Evolutionary conservation across 2,888 invertebrate species (phyloP), one percentile per base, ranked within the genome.

Genomic region (Andrena minutula): DNA sequence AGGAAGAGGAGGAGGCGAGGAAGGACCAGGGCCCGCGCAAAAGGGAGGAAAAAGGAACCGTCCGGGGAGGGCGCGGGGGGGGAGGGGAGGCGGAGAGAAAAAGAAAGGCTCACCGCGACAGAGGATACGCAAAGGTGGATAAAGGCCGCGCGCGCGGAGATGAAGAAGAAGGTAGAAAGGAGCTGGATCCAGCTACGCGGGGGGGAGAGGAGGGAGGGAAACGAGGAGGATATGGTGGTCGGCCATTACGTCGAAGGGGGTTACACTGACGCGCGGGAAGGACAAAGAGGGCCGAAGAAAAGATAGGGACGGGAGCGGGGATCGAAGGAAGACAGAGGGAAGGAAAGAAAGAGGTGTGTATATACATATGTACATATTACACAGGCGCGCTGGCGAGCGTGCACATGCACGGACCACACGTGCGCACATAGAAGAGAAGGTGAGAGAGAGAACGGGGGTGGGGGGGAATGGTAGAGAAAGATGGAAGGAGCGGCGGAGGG

Each of bases 401-500:
- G 35, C 41, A 35, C 12, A 35, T 30, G 41, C n/a, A 53, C 61
- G 8, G 53, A 28, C 51, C 23, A 20, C 30, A 41, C 64, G 32
- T 3, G 30, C 30, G 28, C 23, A 26, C 23, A 53, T 69, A 75
- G 79, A 68, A 71, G 81, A 79, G 63, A 64, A 56, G 35, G 41
- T 69, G 58, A 28, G 23, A 49, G 2, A 26, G 56, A 7, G 51
- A n/a, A n/a, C n/a, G n/a, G 28, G 4, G 51, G 53, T 49, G 65
- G 75, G 51, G 64, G 63, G 74, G 20, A 41, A 53, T 10, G 35
- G 30, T 16, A 23, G 51, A 73, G 49, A 65, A 61, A 94, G 95
- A 94, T 1, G 86, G 84, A 51, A 87, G 85, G 79, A 94, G 94
- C 93, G 94, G 94, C 0, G 82, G 81, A 41, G 87, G 84, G 58